A percentile compares a stretch with the other conserved stretches of the same genome.
phyloP scores from a whole-genome alignment of 2,888 invertebrate genomes.

The Agriopis leucophaearia region DNA sequence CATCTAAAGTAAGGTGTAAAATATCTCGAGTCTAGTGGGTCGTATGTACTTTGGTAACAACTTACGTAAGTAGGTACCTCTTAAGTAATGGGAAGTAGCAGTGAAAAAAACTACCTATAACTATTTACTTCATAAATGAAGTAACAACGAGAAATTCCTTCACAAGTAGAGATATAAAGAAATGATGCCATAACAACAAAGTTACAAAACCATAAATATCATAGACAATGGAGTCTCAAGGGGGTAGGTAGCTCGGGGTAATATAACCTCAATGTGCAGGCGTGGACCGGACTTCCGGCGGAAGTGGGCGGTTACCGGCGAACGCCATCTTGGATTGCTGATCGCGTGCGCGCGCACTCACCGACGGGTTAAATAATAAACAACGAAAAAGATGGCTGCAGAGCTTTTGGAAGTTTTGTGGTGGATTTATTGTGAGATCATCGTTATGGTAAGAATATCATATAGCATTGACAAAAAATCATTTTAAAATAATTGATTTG shows the following conservation, averaged over 20 bases:
- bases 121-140: neutral
- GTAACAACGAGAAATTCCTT: neutral
- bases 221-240: constrained; percentile 20
- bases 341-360: constrained; percentile 64
- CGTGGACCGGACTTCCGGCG: constrained; percentile 75
- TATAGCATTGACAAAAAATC: neutral
- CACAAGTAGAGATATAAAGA: neutral
- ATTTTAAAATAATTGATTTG: neutral
- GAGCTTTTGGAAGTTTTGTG: constrained; percentile 45
- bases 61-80: no score
- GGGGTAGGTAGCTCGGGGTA: constrained; percentile 21
- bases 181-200: constrained; percentile 14
- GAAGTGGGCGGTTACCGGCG: constrained; percentile 72
- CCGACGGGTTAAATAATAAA: constrained; percentile 58
- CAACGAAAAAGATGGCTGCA: constrained; percentile 48
- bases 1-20: no score
- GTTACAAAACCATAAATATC: constrained; percentile 17
- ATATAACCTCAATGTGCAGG: constrained; percentile 37
- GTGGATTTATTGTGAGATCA: constrained; percentile 35
- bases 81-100: no score
- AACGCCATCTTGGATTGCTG: constrained; percentile 72
- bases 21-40: no score
- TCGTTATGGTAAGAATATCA: neutral
- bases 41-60: no score
- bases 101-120: no score